Base-by-base conservation (phyloP, 1,140 invertebrate species). In the Cephus cinctus region DNA sequence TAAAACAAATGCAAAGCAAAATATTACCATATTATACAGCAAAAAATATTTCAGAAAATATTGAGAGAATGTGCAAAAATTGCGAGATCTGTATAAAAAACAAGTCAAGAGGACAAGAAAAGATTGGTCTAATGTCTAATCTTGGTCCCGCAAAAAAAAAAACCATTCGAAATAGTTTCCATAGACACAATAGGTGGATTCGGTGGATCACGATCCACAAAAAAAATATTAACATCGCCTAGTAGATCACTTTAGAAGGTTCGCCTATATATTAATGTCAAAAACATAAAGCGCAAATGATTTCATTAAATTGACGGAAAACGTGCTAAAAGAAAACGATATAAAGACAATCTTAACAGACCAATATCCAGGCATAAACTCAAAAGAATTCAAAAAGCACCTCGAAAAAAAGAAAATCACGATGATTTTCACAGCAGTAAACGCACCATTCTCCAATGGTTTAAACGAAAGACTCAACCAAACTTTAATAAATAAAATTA, bases 41-140 rank as follows among this genome's bases (percentile, higher is more conserved):
- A 43, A 50, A 54, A 47, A 65, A 63, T 45, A n/a, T 52, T n/a
- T 19, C 20, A 41, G 42, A 45, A 43, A 43, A 20, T 1, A 54
- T 57, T 36, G 27, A 46, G 50, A 46, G 35, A 30, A 34, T 56
- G 27, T 68, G 67, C 57, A 46, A 47, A 45, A 47, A 30, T 5
- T 70, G 57, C 49, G 53, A 61, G 20, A 50, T 67, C 2, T 71
- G 69, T 47, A 59, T 67, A 47, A 69, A 63, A 52, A 71, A 71
- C 35, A 69, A 71, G 59, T 52, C 60, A 21, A 71, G 66, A 65
- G 36, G 34, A 50, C 6, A 57, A 52, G 36, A 39, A 9, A 61
- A 59, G 46, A 61, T 52, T 54, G 65, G 57, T 5, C 21, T 59
- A 36, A 56, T 63, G 61, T 68, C 63, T 16, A 46, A 68, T 11